Evolutionary conservation across 2,113 vertebrate species (phyloP).

Genomic region (Corvus moneduloides): DNA sequence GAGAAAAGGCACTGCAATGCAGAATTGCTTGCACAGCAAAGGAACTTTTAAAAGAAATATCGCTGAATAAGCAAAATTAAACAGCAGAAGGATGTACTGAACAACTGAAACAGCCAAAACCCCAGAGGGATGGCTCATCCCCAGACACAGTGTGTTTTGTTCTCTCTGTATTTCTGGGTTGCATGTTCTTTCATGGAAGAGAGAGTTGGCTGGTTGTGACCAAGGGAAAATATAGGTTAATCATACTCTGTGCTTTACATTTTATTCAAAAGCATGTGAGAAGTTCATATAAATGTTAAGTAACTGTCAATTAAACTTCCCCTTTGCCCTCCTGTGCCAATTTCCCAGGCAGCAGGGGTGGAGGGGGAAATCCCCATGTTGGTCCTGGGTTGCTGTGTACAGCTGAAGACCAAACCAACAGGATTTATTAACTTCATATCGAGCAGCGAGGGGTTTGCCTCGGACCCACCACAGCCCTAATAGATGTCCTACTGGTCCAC

Average conservation of each 20-base stretch:
- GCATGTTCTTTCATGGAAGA: not conserved
- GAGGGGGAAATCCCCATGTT: not conserved
- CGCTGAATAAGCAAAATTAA: not conserved
- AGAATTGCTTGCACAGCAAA: not conserved
- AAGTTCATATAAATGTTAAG: not conserved
- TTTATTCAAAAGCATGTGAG: not conserved
- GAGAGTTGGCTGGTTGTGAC: not conserved
- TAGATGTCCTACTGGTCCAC: slow-evolving; percentile 79
- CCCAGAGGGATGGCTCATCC: not conserved
- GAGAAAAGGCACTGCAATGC: not conserved
- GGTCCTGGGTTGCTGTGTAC: not conserved
- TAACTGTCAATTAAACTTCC: not conserved
- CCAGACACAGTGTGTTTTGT: not conserved
- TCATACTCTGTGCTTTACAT: not conserved
- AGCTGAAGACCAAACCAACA: slow-evolving; percentile 6
- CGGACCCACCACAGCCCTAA: slow-evolving; percentile 88
- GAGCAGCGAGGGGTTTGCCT: slow-evolving; percentile 61
- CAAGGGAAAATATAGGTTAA: not conserved
- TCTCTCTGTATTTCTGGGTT: not conserved
- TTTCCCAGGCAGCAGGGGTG: slow-evolving; percentile 65
- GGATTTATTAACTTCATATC: slow-evolving; percentile 72
- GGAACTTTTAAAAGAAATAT: not conserved
- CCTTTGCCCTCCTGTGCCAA: not conserved
- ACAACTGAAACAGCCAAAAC: not conserved
- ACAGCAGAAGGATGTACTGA: not conserved